Base-by-base conservation (phyloP, 2,888 invertebrate species). In the Drosophila algonquin region DNA sequence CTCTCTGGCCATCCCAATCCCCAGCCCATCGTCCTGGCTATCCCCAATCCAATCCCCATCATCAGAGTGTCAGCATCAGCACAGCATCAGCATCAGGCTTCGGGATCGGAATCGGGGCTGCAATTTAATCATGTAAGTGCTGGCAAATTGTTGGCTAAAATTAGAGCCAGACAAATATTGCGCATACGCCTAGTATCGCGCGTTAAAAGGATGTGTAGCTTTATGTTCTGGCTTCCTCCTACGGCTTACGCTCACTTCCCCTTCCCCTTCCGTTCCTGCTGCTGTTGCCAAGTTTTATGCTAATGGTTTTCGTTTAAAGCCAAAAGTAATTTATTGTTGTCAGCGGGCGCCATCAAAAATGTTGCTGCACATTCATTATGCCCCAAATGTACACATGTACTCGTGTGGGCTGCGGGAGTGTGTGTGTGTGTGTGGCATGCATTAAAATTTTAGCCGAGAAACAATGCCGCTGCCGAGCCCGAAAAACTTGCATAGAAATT, bases 291-390 rank as follows among this genome's bases (percentile, higher is more conserved):
- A 86, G 89, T 89, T 86, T 89, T 89, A 88, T 89, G 85, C 89
- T 89, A 86, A 86, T 86, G 85, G 85, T 83, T 86, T 86, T 86
- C 89, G 89, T 78, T 86, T 86, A 89, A 86, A 89, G 85, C 89
- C 85, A 86, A 88, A 88, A 86, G 85, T 86, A 86, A 86, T 86
- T 86, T 86, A 86, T 86, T 89, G 89, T 86, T 88, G 89, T 89
- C 89, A 87, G 84, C 88, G 85, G 78, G 85, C 89, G 87, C 80
- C 89, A 85, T 85, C 85, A 85, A 85, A 88, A 85, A 89, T 85
- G 87, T 82, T 89, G 89, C 85, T 89, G 89, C 87, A 89, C 88
- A 89, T 89, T 85, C 89, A 85, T 89, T 89, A 89, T 80, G 86
- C 68, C 78, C 78, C 80, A 62, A 80, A 80, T 77, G 74, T 51